Percentiles rank a stretch among this genome's conserved stretches.
phyloP scores from a whole-genome alignment of 2,797 vertebrate genomes.

The Cuculus canorus region DNA sequence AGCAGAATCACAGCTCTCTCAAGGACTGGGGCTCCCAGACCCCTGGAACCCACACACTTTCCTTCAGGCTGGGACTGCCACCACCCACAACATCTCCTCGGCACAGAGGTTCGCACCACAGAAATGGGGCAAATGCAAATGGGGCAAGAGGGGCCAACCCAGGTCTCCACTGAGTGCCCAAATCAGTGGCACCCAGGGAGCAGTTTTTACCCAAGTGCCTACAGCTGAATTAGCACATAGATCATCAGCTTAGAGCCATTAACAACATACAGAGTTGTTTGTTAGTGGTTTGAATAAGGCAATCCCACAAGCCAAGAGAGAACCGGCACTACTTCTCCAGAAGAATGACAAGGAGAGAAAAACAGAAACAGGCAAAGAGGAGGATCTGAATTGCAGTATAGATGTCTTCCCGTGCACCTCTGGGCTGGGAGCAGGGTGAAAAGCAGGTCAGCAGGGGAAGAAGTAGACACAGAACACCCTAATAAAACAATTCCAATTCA shows the following conservation, averaged over 20 bases:
- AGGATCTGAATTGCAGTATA: not conserved
- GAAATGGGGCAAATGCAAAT: not conserved
- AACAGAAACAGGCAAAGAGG: not conserved
- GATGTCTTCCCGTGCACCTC: not conserved
- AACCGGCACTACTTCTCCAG: not conserved
- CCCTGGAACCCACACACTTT: fast-evolving
- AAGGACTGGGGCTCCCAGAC: fast-evolving
- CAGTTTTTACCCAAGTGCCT: not conserved
- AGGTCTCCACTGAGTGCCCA: no score
- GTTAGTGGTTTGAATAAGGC: not conserved
- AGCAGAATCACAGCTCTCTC: not conserved
- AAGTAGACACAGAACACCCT: not conserved
- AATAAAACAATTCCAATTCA: not conserved
- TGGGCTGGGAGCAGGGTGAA: not conserved
- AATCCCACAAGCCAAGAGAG: not conserved
- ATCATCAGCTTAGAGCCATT: not conserved
- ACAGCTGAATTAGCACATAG: not conserved
- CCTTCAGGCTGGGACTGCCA: not conserved
- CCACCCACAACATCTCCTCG: fast-evolving
- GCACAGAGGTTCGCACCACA: not conserved
- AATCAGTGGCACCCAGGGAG: fast-evolving
- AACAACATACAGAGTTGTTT: not conserved
- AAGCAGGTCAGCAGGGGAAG: not conserved
- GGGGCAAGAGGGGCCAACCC: not conserved
- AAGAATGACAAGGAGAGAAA: not conserved